phyloP scores from a whole-genome alignment of 2,113 vertebrate genomes.

The Dendropsophus ebraccatus region DNA sequence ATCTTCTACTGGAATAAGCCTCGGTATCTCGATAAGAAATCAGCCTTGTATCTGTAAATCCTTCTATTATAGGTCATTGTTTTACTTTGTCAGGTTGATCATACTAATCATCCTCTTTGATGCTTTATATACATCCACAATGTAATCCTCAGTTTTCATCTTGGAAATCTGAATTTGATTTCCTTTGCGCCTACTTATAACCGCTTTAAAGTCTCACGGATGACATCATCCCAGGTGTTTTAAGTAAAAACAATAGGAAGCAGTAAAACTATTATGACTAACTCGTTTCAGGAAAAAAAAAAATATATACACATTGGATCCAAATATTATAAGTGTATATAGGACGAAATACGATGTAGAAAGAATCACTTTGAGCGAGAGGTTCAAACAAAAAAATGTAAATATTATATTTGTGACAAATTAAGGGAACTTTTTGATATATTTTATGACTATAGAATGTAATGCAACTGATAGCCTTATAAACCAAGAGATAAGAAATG shows the following conservation, averaged over 20 bases:
- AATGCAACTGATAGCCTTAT: too few relatives aligned
- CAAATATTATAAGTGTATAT: background rate
- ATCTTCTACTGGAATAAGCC: background rate
- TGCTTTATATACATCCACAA: constrained; percentile 52
- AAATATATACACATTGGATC: background rate
- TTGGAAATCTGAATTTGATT: constrained; percentile 50
- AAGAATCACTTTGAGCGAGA: background rate
- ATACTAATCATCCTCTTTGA: constrained; percentile 52
- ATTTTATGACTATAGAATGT: background rate
- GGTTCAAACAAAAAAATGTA: background rate
- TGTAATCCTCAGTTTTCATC: constrained; percentile 46
- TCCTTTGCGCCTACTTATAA: constrained; percentile 53
- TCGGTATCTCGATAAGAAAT: constrained; percentile 23
- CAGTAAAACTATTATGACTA: constrained; percentile 49
- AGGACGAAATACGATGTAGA: background rate
- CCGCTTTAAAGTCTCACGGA: constrained; percentile 43
- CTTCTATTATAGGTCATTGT: constrained; percentile 50
- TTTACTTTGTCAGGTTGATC: constrained; percentile 51
- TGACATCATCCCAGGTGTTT: constrained; percentile 57
- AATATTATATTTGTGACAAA: background rate
- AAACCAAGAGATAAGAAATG: too few relatives aligned
- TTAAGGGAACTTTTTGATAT: background rate
- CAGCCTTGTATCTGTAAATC: constrained; percentile 45
- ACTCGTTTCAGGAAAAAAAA: constrained; percentile 7
- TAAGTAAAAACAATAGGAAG: constrained; percentile 55